phyloP scores from a whole-genome alignment of 2,113 vertebrate genomes.

The Rhea pennata region DNA sequence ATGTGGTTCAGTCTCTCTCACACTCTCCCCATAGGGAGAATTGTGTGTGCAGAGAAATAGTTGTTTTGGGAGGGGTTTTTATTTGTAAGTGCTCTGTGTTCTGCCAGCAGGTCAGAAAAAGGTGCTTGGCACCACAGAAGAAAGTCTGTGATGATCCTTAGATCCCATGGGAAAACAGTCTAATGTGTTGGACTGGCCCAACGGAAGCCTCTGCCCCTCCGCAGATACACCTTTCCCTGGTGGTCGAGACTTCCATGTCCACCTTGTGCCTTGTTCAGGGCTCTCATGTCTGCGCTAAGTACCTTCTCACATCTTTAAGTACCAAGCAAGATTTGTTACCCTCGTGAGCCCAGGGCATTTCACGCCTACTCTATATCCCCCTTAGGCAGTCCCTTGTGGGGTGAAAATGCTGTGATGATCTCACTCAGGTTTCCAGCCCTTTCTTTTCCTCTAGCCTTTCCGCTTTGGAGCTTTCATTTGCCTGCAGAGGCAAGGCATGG shows the following conservation, averaged over 20 bases:
- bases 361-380: accelerated
- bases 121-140: slow-evolving; percentile 49
- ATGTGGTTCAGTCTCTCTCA: slow-evolving; percentile 61
- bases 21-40: slow-evolving; percentile 47
- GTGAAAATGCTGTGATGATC: not conserved
- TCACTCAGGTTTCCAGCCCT: not conserved
- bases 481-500: not conserved
- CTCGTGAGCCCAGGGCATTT: accelerated
- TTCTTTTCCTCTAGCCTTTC: not conserved
- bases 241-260: slow-evolving; percentile 1
- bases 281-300: not conserved
- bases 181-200: slow-evolving; percentile 22
- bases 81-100: slow-evolving; percentile 45
- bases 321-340: not conserved
- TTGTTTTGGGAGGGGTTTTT: slow-evolving; percentile 71
- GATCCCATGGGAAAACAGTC: slow-evolving; percentile 67
- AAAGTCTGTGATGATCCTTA: slow-evolving; percentile 63
- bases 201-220: slow-evolving; percentile 56
- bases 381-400: not conserved
- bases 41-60: slow-evolving; percentile 40
- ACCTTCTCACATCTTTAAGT: slow-evolving; percentile 8
- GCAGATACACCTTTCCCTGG: slow-evolving; percentile 24
- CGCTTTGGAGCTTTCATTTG: not conserved
- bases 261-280: not conserved
- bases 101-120: slow-evolving; percentile 59